These are phyloP conservation scores for Micromesistius poutassou DNA, from an alignment of 2,797 vertebrate species.

Conservation along the genomic window DNA sequence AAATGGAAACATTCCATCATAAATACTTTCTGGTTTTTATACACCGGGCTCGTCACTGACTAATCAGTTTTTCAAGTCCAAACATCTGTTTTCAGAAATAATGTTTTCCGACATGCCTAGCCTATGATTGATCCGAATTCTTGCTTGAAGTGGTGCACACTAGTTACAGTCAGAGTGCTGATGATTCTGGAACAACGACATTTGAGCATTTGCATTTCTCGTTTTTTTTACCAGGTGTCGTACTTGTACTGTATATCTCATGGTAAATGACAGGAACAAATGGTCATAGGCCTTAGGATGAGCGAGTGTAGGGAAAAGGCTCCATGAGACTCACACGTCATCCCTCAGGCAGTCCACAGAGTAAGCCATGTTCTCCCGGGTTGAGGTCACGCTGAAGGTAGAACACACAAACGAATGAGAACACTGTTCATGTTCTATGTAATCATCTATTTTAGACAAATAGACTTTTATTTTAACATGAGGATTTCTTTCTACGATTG, in stretches of 20 bases:
- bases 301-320: background rate
- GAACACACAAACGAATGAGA: constrained; percentile 29
- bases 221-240: background rate
- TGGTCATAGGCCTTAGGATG: background rate
- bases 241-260: background rate
- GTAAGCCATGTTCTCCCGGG: constrained; percentile 88
- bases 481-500: background rate
- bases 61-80: no score
- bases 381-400: constrained; percentile 80
- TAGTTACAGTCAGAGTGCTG: no score
- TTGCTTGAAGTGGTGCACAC: no score
- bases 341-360: constrained; percentile 87
- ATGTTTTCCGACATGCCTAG: no score
- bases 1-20: background rate
- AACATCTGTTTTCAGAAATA: no score
- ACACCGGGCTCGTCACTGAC: background rate
- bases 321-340: constrained; percentile 80
- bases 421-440: background rate
- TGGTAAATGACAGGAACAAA: background rate
- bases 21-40: background rate
- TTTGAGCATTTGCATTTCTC: no score
- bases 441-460: background rate
- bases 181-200: no score
- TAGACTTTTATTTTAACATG: background rate
- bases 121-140: no score